Base-by-base conservation (phyloP, 2,797 vertebrate genomes). In the Cossypha niveicapilla region DNA sequence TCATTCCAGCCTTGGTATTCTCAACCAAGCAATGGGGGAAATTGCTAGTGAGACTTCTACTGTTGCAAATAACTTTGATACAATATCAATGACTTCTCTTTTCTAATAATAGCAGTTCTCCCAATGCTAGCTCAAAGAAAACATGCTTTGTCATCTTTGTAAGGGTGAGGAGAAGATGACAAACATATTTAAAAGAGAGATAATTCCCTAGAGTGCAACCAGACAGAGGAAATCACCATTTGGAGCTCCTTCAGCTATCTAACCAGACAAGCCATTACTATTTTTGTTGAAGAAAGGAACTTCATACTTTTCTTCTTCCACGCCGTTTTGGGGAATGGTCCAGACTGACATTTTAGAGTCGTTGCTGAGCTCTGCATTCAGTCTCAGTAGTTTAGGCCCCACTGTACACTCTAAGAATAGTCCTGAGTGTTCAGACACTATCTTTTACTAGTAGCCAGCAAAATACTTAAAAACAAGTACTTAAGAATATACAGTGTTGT, bases 101-200 rank as follows among this genome's bases (percentile, higher is more conserved):
- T 82, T 60, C 86, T 89, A 91, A 73, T 62, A 89, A 76, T 4
- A 93, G 80, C 23, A 57, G 28, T 35, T 39, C 56, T 82, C n/a
- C 24, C 60, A 76, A 76, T 18, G 35, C 27, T 63, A 71, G n/a
- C 50, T 79, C 41, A 80, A 84, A 81, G n/a, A 56, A 91, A 95
- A 95, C 23, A 62, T 91, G 95, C 96, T 93, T 94, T 87, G 93
- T 96, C 94, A 96, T 95, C 73, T 89, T 85, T 32, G 24, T 58
- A 79, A 89, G 81, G 71, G 81, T 42, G 63, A 67, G 75, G 71
- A 82, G 53, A 93, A 90, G 65, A 77, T 9, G 6, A 89, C 60
- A 82, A 87, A 79, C 63, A 23, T 23, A 71, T 91, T 91, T 76
- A 25, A 87, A 91, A 62, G 24, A 28, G 25, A 91, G 93, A 91